A percentile compares a stretch with the other conserved stretches of the same genome.
phyloP scores from a whole-genome alignment of 2,888 invertebrate species.

The Calephelis perditalis region DNA sequence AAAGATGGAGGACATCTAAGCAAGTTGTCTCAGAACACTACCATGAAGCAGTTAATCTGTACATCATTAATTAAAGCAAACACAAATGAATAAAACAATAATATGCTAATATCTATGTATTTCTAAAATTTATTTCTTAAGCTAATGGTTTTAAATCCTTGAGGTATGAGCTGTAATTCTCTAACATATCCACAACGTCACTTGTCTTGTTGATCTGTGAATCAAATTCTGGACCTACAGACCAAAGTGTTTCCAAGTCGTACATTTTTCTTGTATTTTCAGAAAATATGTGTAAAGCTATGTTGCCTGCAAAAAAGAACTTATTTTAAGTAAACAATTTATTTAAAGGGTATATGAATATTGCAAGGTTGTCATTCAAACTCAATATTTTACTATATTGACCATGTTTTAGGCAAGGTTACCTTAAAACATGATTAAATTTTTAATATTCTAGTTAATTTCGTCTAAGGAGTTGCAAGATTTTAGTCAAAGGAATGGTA shows the following conservation, averaged over 20 bases:
- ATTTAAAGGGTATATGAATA: too few species aligned
- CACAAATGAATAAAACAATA: not conserved
- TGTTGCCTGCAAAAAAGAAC: slow-evolving; percentile 84
- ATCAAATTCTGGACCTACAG: slow-evolving; percentile 90
- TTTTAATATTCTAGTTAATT: too few species aligned
- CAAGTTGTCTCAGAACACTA: not conserved
- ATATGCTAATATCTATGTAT: slow-evolving; percentile 2
- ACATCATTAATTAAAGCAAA: too few species aligned
- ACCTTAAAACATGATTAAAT: too few species aligned
- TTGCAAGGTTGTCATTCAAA: too few species aligned
- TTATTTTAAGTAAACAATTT: not conserved
- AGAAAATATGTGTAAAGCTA: slow-evolving; percentile 92
- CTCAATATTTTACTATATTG: too few species aligned
- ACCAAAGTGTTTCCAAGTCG: slow-evolving; percentile 95
- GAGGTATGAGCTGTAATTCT: slow-evolving; percentile 82
- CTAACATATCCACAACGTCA: slow-evolving; percentile 80
- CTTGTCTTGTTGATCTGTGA: slow-evolving; percentile 80
- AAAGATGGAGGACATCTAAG: too few species aligned
- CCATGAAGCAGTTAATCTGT: too few species aligned
- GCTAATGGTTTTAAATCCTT: slow-evolving; percentile 80
- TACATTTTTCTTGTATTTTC: slow-evolving; percentile 82
- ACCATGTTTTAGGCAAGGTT: too few species aligned
- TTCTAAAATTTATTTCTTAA: slow-evolving; percentile 30
- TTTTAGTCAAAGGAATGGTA: not conserved
- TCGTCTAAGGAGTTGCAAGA: too few species aligned